Evolutionary conservation across 2,113 vertebrate genomes (phyloP).

Genomic region (Lepus europaeus): DNA sequence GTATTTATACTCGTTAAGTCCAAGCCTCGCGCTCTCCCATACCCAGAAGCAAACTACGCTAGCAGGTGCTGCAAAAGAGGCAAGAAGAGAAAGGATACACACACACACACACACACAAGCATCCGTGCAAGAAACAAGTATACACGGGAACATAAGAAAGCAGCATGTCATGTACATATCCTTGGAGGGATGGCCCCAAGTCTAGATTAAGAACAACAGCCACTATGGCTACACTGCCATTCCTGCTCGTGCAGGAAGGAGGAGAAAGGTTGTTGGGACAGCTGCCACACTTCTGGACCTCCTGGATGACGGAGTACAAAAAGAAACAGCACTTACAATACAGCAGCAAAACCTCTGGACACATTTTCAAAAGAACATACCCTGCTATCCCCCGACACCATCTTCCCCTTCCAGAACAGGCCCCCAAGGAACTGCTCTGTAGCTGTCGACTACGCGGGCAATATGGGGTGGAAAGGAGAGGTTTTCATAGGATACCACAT

Average conservation of each 20-base stretch:
- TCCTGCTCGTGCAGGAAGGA: not conserved
- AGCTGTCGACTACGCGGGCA: not conserved
- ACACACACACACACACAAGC: not conserved
- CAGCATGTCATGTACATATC: not conserved
- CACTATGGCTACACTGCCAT: not conserved
- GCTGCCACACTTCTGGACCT: not conserved
- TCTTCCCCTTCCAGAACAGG: slow-evolving; percentile 16
- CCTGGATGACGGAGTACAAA: not conserved
- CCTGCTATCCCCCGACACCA: not conserved
- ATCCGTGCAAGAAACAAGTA: not conserved
- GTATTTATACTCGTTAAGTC: slow-evolving; percentile 21
- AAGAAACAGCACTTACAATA: not conserved
- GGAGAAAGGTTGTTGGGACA: not conserved
- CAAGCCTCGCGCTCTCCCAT: not conserved
- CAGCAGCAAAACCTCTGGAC: not conserved
- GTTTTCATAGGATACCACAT: not conserved
- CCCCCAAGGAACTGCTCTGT: not conserved
- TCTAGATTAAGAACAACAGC: not conserved
- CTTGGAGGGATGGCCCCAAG: not conserved
- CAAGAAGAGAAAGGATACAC: slow-evolving; percentile 22
- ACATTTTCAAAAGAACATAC: slow-evolving; percentile 17
- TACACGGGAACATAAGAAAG: slow-evolving; percentile 49
- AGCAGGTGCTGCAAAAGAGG: slow-evolving; percentile 6
- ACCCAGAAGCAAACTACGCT: not conserved
- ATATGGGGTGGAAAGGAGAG: not conserved